Evolutionary conservation across 2,113 vertebrate genomes (phyloP).

Genomic region (Labrus mixtus): DNA sequence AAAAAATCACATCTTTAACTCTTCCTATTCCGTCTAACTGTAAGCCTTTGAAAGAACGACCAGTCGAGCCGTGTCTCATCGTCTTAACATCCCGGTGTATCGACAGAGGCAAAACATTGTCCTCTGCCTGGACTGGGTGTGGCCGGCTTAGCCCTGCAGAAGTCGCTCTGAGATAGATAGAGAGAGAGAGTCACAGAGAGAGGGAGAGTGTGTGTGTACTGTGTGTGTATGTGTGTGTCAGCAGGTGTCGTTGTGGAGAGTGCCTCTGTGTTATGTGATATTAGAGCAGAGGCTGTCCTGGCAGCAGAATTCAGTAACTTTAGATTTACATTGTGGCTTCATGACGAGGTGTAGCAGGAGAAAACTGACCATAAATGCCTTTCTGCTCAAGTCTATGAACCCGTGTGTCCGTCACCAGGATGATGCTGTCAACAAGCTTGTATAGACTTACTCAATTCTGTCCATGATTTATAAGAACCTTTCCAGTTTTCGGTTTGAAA

Average conservation of each 20-base stretch:
- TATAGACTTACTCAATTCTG: too few relatives aligned
- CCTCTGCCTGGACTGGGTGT: constrained; percentile 25
- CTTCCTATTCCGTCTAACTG: background rate
- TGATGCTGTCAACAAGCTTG: too few relatives aligned
- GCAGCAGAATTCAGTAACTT: too few relatives aligned
- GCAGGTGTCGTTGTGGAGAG: constrained; percentile 15
- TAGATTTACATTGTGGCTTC: too few relatives aligned
- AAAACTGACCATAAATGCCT: too few relatives aligned
- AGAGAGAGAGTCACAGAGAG: background rate
- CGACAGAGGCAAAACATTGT: background rate
- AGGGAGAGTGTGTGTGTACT: background rate
- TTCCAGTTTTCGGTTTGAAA: too few relatives aligned
- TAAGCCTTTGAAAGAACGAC: background rate
- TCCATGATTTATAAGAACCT: too few relatives aligned
- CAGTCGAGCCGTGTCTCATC: background rate
- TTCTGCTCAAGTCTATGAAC: too few relatives aligned
- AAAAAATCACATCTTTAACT: background rate
- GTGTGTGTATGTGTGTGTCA: constrained; percentile 12
- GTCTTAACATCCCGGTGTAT: background rate
- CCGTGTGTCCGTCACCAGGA: too few relatives aligned
- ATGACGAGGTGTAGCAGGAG: too few relatives aligned
- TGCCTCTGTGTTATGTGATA: too few relatives aligned
- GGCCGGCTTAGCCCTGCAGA: background rate
- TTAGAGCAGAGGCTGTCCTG: too few relatives aligned
- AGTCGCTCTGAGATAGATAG: background rate